A percentile compares a stretch with the other conserved stretches of the same genome.
Conservation (phyloP, 2,113 vertebrate genomes). For the Pachypanchax playfairii region DNA sequence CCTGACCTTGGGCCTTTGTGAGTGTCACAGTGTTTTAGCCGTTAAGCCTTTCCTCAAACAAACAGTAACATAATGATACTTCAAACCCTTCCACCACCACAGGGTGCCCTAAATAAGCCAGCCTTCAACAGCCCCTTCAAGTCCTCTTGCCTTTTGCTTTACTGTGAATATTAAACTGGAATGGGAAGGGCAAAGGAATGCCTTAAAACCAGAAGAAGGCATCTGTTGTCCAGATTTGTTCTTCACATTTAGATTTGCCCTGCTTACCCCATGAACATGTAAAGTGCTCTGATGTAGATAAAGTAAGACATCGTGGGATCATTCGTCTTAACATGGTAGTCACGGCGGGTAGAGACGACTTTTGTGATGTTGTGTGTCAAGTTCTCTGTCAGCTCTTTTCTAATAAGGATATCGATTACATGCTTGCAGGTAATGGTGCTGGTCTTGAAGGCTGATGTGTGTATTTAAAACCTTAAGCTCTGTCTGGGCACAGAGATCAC, state of each 20-base stretch:
- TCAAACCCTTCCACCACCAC: conserved; percentile 76
- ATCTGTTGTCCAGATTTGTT: conserved; percentile 35
- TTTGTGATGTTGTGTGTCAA: conserved; percentile 56
- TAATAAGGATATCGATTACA: conserved; percentile 74
- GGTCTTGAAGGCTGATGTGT: conserved; percentile 54
- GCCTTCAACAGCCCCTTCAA: conserved; percentile 43
- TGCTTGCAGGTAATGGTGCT: conserved; percentile 60
- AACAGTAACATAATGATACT: conserved; percentile 82
- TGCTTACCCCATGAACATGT: conserved; percentile 2
- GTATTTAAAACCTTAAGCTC: conserved; percentile 68
- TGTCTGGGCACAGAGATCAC: conserved; percentile 58
- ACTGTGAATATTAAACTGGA: conserved; percentile 74
- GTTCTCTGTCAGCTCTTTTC: conserved; percentile 58
- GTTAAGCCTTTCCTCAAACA: conserved; percentile 77
- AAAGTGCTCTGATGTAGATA: conserved; percentile 21
- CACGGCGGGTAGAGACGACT: conserved; percentile 34
- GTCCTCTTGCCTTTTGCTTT: conserved; percentile 51
- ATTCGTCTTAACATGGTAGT: conserved; percentile 36
- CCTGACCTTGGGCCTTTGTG: conserved; percentile 73
- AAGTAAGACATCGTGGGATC: conserved; percentile 46
- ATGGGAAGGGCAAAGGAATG: conserved; percentile 51
- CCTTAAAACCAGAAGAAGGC: conserved; percentile 47
- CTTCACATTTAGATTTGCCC: conserved; percentile 3
- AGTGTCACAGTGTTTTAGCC: conserved; percentile 75
- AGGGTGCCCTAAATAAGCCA: conserved; percentile 70